These are phyloP conservation scores for Spea hammondii DNA, from an alignment of 2,797 vertebrate genomes.

Conservation along the genomic window DNA sequence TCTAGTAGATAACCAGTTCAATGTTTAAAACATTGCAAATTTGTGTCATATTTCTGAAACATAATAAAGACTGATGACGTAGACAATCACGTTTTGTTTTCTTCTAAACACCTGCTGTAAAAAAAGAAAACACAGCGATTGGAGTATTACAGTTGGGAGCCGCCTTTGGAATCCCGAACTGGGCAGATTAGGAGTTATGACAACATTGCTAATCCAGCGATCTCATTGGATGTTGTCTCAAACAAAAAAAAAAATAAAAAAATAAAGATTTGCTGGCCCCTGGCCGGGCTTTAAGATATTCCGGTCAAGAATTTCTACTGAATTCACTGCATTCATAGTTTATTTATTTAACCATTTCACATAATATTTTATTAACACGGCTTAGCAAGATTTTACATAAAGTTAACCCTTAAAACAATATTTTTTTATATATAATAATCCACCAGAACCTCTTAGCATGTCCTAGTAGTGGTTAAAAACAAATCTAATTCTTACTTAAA, in stretches of 20 bases:
- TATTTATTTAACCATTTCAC: too few species aligned
- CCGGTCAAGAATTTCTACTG: background rate
- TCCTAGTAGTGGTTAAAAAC: too few species aligned
- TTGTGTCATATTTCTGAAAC: too few species aligned
- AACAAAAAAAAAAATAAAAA: conserved; percentile 8
- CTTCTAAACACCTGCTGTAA: background rate
- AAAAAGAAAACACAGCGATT: background rate
- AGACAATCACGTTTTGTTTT: background rate
- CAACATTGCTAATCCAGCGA: conserved; percentile 32
- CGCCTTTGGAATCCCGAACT: conserved; percentile 37
- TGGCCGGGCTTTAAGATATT: conserved; percentile 31
- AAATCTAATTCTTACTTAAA: background rate
- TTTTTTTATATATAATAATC: too few species aligned
- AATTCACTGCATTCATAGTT: background rate
- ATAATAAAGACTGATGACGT: too few species aligned
- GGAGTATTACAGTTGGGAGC: background rate
- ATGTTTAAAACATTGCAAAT: too few species aligned
- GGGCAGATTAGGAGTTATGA: conserved; percentile 7
- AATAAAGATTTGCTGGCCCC: background rate
- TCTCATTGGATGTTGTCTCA: conserved; percentile 26
- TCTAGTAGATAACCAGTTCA: too few species aligned
- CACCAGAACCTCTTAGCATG: too few species aligned
- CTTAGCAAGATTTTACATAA: background rate
- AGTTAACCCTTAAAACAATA: background rate
- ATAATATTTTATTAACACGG: background rate